Conservation (phyloP, 2,797 vertebrate genomes). For the Loriculus beryllinus region DNA sequence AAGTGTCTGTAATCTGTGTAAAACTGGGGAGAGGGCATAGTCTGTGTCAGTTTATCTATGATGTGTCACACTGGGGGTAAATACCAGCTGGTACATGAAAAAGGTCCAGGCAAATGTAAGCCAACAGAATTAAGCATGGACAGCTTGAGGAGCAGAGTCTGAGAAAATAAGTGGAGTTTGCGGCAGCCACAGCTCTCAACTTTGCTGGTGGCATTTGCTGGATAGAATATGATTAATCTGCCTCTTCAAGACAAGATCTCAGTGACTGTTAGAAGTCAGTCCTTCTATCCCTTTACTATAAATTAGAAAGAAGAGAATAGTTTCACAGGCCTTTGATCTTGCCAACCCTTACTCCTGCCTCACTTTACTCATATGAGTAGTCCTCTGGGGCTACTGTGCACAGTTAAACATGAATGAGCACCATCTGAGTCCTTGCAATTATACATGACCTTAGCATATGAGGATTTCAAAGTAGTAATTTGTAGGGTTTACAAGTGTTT, state of each 20-base stretch:
- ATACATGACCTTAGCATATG: background rate
- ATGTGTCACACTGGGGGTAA: slow-evolving; percentile 12
- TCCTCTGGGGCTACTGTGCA: background rate
- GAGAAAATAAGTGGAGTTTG: background rate
- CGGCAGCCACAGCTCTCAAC: background rate
- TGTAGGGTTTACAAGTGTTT: background rate
- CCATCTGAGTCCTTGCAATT: background rate
- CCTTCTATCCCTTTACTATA: background rate
- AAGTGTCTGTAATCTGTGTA: slow-evolving; percentile 36
- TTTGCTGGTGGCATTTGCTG: background rate
- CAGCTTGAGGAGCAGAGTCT: slow-evolving; percentile 40
- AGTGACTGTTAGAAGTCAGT: background rate
- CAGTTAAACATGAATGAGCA: background rate
- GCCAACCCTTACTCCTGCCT: background rate
- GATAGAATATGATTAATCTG: background rate
- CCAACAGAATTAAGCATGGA: background rate
- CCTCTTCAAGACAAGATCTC: background rate
- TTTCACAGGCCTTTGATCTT: background rate
- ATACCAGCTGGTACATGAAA: slow-evolving; percentile 61
- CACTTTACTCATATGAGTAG: background rate
- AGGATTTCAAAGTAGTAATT: background rate
- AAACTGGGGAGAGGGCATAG: slow-evolving; percentile 25
- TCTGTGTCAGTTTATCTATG: slow-evolving; percentile 44
- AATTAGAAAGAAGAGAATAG: background rate
- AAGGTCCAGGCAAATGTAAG: slow-evolving; percentile 29